Percentiles rank a stretch among this genome's conserved stretches.
These are phyloP conservation scores for Anniella stebbinsi DNA, from an alignment of 2,797 vertebrate species.

Conservation along the genomic window DNA sequence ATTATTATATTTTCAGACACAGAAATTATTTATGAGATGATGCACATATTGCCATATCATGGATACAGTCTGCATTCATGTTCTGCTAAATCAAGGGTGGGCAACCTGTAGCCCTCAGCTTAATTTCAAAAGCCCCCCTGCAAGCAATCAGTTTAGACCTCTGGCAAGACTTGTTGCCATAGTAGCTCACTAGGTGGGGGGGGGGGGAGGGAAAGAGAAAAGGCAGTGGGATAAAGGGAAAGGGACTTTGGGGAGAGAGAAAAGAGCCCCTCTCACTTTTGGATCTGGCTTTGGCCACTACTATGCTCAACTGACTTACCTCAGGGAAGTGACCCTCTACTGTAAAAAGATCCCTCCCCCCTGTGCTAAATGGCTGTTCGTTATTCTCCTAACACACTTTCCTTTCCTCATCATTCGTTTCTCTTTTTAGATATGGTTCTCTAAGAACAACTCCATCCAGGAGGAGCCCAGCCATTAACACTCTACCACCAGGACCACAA, in stretches of 20 bases:
- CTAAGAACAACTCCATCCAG: background rate
- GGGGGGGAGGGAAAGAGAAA: background rate
- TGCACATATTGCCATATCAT: background rate
- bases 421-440: slow-evolving; percentile 12
- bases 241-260: no score
- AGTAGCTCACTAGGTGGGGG: background rate
- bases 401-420: background rate
- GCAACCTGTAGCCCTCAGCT: background rate
- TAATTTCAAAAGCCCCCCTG: background rate
- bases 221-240: background rate
- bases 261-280: background rate
- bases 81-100: background rate
- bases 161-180: background rate
- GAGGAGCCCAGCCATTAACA: background rate
- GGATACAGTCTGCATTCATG: background rate
- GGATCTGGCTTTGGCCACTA: background rate
- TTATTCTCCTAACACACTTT: background rate
- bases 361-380: background rate
- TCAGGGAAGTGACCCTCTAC: no score
- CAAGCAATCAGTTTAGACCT: background rate
- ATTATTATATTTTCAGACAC: slow-evolving; percentile 8
- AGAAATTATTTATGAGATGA: background rate
- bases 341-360: background rate
- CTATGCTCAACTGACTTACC: no score
- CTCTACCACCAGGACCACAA: background rate